A percentile compares a stretch with the other conserved stretches of the same genome.
Evolutionary conservation across 2,113 vertebrate species (phyloP).

Genomic region (Poeciliopsis retropinna): DNA sequence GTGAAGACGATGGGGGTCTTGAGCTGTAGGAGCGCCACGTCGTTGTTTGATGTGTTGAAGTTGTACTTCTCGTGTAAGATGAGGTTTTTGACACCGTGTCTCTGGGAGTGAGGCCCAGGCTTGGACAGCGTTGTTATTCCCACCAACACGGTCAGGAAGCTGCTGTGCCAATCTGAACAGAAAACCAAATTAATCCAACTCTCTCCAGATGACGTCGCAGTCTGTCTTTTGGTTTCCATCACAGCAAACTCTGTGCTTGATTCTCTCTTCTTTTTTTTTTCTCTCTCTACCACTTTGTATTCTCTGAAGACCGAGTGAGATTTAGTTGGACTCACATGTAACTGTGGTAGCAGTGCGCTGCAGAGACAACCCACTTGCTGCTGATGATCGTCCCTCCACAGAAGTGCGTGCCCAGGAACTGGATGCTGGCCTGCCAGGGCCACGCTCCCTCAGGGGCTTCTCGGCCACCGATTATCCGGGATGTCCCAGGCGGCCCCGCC

Average conservation of each 20-base stretch:
- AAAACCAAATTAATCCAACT: slow-evolving; percentile 8
- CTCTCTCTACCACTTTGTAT: neutral
- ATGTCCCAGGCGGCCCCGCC: slow-evolving; percentile 16
- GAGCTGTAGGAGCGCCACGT: slow-evolving; percentile 60
- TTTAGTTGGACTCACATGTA: slow-evolving; percentile 19
- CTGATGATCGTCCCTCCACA: slow-evolving; percentile 61
- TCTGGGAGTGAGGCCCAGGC: slow-evolving; percentile 42
- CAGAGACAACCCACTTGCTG: slow-evolving; percentile 54
- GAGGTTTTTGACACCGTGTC: slow-evolving; percentile 30
- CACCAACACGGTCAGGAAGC: slow-evolving; percentile 40
- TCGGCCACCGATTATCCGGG: slow-evolving; percentile 61
- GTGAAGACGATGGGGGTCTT: slow-evolving; percentile 49
- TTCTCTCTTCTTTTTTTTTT: neutral
- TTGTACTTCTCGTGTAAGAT: slow-evolving; percentile 40
- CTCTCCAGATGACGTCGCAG: neutral
- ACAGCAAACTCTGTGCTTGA: too few relatives aligned
- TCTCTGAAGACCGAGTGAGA: neutral
- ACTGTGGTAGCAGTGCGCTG: slow-evolving; percentile 65
- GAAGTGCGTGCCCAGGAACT: slow-evolving; percentile 32
- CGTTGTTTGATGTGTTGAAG: slow-evolving; percentile 19
- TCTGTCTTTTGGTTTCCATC: too few relatives aligned
- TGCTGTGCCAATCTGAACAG: slow-evolving; percentile 12
- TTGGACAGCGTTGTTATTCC: slow-evolving; percentile 29
- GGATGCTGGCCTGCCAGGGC: slow-evolving; percentile 77
- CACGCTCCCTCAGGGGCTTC: slow-evolving; percentile 60